These are phyloP conservation scores for Argyrosomus japonicus DNA, from an alignment of 2,113 vertebrate genomes.

Conservation along the genomic window DNA sequence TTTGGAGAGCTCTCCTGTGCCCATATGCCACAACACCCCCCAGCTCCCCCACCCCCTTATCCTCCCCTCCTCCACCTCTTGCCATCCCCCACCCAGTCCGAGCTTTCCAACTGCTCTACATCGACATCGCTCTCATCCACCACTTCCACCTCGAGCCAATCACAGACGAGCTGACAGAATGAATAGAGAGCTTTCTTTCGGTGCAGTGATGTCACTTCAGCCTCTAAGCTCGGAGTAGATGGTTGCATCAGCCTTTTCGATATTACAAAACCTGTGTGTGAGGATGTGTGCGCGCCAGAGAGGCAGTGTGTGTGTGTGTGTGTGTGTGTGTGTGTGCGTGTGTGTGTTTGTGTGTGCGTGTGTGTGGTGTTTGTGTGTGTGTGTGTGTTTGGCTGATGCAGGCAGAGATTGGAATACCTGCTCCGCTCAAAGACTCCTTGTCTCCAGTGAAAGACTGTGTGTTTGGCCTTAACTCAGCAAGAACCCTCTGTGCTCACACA, in stretches of 20 bases:
- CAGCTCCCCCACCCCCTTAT: not conserved
- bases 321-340: not conserved
- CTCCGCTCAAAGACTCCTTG: conserved; percentile 67
- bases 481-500: conserved; percentile 32
- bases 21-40: conserved; percentile 39
- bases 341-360: conserved; percentile 10
- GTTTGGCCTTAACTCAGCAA: conserved; percentile 63
- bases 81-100: conserved; percentile 15
- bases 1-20: conserved; percentile 37
- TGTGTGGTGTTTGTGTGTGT: conserved; percentile 8
- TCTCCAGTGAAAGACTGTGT: conserved; percentile 62
- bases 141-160: conserved; percentile 52
- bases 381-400: conserved; percentile 54
- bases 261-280: conserved; percentile 35
- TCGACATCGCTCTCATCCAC: conserved; percentile 26
- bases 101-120: conserved; percentile 18
- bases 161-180: conserved; percentile 35
- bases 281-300: conserved; percentile 2
- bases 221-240: conserved; percentile 29
- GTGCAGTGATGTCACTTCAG: conserved; percentile 60
- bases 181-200: conserved; percentile 66
- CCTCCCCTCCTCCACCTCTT: not conserved
- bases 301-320: not conserved
- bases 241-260: conserved; percentile 54
- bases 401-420: conserved; percentile 54